phyloP scores from a whole-genome alignment of 1,140 invertebrate genomes.

The Lasaia peninsularis region DNA sequence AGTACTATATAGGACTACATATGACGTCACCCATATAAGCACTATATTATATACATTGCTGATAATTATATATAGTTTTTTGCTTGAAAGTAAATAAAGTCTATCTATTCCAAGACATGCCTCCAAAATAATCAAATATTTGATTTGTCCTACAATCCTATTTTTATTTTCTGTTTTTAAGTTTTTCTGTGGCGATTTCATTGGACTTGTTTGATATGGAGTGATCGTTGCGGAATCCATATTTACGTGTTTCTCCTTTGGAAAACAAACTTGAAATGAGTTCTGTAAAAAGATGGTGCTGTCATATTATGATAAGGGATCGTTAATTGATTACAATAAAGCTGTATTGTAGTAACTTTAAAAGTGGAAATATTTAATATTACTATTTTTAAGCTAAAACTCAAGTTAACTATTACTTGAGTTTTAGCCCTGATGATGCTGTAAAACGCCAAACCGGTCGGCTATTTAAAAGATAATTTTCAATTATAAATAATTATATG shows the following conservation, averaged over 20 bases:
- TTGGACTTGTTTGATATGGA: background rate
- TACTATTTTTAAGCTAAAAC: too few relatives aligned
- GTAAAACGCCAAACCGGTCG: too few relatives aligned
- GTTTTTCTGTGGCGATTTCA: background rate
- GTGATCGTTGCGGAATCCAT: background rate
- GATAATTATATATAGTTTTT: background rate
- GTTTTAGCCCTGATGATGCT: too few relatives aligned
- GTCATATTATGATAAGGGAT: too few relatives aligned
- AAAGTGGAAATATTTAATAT: too few relatives aligned
- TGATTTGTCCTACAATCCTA: background rate
- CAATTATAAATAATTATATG: too few relatives aligned
- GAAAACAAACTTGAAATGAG: too few relatives aligned
- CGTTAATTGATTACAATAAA: too few relatives aligned
- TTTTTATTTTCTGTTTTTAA: background rate
- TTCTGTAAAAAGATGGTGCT: too few relatives aligned
- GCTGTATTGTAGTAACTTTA: too few relatives aligned
- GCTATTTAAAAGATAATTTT: too few relatives aligned
- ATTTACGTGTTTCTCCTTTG: background rate
- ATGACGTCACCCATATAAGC: background rate
- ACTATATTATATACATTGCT: background rate
- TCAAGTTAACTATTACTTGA: too few relatives aligned
- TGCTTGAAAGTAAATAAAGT: background rate
- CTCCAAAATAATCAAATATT: background rate
- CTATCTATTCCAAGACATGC: background rate
- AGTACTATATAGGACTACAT: background rate